These are phyloP conservation scores for Lathronympha strigana DNA, from an alignment of 2,888 invertebrate species.

Conservation along the genomic window DNA sequence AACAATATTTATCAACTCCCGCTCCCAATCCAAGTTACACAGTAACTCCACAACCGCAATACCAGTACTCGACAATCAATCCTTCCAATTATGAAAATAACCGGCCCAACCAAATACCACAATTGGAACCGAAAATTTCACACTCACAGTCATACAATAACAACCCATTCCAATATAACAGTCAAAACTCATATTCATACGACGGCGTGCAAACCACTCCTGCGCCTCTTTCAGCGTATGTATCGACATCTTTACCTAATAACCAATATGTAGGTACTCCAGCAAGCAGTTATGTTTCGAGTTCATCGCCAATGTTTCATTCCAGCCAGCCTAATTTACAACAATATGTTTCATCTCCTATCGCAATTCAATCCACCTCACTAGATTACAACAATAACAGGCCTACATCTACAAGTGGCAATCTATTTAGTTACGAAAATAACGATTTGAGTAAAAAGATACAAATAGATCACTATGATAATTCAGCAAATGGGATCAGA, in stretches of 20 bases:
- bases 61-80: conserved; percentile 70
- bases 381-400: conserved; percentile 65
- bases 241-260: conserved; percentile 68
- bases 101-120: conserved; percentile 61
- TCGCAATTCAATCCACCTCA: conserved; percentile 67
- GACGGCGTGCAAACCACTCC: conserved; percentile 69
- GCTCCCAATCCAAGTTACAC: conserved; percentile 68
- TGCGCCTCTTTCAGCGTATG: conserved; percentile 65
- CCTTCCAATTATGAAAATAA: conserved; percentile 63
- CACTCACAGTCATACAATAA: conserved; percentile 61
- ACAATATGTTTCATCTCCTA: conserved; percentile 72
- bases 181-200: conserved; percentile 60
- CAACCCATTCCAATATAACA: conserved; percentile 64
- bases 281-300: conserved; percentile 70
- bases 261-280: conserved; percentile 70
- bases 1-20: conserved; percentile 61
- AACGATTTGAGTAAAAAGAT: conserved; percentile 66
- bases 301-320: conserved; percentile 69
- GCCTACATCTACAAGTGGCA: conserved; percentile 62
- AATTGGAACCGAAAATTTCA: conserved; percentile 64
- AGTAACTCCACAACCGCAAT: conserved; percentile 74
- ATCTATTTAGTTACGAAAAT: conserved; percentile 58
- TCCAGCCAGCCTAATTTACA: conserved; percentile 73
- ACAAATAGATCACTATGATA: conserved; percentile 76
- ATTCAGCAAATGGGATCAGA: conserved; percentile 71